Evolutionary conservation across 2,888 invertebrate species (phyloP).

Genomic region (Pasiphila rectangulata): DNA sequence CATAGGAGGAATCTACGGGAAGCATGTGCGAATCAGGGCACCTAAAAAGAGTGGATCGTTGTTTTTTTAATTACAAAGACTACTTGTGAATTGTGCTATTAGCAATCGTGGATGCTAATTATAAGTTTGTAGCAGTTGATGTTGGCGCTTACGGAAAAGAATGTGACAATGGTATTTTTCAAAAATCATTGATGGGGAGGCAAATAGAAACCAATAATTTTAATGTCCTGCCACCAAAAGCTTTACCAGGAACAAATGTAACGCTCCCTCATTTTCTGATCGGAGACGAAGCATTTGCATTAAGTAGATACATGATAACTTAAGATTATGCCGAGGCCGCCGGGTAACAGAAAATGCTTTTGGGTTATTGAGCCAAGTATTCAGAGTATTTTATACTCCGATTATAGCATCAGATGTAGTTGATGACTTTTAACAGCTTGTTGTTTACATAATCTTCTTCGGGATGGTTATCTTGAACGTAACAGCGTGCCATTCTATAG

Average conservation of each 20-base stretch:
- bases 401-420: slow-evolving; percentile 12
- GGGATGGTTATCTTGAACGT: background rate
- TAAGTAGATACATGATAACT: background rate
- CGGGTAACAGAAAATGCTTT: slow-evolving; percentile 3
- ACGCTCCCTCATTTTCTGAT: background rate
- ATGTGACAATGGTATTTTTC: background rate
- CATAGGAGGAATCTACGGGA: background rate
- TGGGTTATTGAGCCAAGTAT: slow-evolving; percentile 13
- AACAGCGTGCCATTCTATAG: background rate
- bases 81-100: background rate
- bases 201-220: background rate
- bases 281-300: background rate
- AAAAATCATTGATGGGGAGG: background rate
- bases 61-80: background rate
- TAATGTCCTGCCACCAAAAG: background rate
- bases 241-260: background rate
- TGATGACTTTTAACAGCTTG: background rate
- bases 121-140: background rate
- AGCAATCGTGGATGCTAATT: background rate
- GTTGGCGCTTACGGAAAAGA: background rate
- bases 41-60: background rate
- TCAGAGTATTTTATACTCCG: slow-evolving; percentile 18
- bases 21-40: background rate
- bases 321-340: background rate
- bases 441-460: background rate